phyloP scores from a whole-genome alignment of 2,113 vertebrate species.

The Oenanthe melanoleuca region DNA sequence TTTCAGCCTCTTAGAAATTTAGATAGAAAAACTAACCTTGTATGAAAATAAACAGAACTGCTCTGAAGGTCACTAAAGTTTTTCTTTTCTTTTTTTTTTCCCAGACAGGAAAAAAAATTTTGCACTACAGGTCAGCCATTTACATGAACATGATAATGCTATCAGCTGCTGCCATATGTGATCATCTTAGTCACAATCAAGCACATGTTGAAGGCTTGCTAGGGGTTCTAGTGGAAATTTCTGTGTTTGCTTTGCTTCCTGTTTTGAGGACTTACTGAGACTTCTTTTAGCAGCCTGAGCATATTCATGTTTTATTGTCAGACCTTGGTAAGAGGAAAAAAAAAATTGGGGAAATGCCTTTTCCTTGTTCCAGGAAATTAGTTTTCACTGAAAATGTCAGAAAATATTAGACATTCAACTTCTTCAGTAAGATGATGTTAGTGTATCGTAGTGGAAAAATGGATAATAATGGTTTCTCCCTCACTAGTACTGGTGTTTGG shows the following conservation, averaged over 20 bases:
- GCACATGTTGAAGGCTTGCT: not conserved
- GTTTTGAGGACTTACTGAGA: not conserved
- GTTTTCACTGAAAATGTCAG: not conserved
- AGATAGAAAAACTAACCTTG: not conserved
- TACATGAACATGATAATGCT: not conserved
- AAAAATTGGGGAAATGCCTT: not conserved
- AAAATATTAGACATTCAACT: not conserved
- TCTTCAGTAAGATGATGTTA: not conserved
- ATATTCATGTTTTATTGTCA: not conserved
- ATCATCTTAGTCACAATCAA: not conserved
- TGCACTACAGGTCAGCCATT: not conserved
- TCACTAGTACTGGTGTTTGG: accelerated
- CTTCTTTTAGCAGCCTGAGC: not conserved
- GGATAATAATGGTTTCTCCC: not conserved
- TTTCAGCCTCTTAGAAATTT: not conserved
- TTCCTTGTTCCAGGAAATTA: not conserved
- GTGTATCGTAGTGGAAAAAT: not conserved
- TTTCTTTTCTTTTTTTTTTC: not conserved
- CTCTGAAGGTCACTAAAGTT: not conserved
- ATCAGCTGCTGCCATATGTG: not conserved
- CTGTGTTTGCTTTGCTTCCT: not conserved
- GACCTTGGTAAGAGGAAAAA: not conserved
- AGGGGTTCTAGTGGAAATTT: not conserved
- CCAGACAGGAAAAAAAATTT: not conserved
- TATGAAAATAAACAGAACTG: not conserved